Evolutionary conservation across 2,113 vertebrate genomes (phyloP).

Genomic region (Pagrus major): DNA sequence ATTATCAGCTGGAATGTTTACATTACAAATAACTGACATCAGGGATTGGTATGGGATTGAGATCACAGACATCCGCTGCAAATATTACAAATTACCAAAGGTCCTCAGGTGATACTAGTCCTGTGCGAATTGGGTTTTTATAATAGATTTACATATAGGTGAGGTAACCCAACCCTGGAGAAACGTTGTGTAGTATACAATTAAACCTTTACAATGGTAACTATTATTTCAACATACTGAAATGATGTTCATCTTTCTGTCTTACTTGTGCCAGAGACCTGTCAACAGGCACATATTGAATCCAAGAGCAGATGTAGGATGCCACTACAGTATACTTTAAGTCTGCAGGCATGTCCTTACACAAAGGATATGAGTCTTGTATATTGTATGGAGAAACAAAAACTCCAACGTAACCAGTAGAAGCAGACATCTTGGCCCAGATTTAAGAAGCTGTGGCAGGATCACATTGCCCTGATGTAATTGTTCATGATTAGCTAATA

Average conservation of each 20-base stretch:
- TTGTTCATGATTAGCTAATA: not conserved
- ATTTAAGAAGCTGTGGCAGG: not conserved
- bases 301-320: not conserved
- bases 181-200: not conserved
- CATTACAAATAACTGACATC: too few species aligned
- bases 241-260: not conserved
- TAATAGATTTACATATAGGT: too few species aligned
- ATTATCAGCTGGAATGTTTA: too few species aligned
- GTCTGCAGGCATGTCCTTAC: not conserved
- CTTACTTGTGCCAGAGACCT: too few species aligned
- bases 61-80: too few species aligned
- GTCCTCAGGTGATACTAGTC: too few species aligned
- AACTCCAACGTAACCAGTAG: not conserved
- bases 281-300: not conserved
- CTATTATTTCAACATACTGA: not conserved
- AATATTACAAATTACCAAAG: too few species aligned
- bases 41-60: too few species aligned
- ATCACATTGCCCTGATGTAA: not conserved
- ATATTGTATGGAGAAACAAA: not conserved
- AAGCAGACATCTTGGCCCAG: not conserved
- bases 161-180: too few species aligned
- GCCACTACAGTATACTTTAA: not conserved
- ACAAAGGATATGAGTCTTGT: not conserved
- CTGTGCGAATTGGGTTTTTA: too few species aligned
- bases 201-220: not conserved